Conservation (phyloP, 1,140 invertebrate genomes). For the Drosophila mojavensis region DNA sequence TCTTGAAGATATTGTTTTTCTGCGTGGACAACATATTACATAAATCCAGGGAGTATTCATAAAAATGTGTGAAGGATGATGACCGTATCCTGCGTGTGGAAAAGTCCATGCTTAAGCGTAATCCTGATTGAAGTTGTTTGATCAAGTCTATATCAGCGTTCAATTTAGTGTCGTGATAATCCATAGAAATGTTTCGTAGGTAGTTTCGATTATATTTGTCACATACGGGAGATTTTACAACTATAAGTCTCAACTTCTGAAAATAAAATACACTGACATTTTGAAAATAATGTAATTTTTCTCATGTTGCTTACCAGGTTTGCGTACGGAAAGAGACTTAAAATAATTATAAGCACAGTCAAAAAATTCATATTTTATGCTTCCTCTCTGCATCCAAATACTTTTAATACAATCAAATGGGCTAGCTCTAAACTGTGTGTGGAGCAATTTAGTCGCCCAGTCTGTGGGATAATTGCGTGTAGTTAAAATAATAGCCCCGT, state of each 20-base stretch:
- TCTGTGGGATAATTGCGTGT: not conserved
- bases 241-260: constrained; percentile 2
- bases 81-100: constrained; percentile 22
- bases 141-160: constrained; percentile 35
- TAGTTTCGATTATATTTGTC: constrained; percentile 39
- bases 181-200: constrained; percentile 38
- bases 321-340: not conserved
- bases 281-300: not conserved
- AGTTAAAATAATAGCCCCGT: not conserved
- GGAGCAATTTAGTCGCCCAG: not conserved
- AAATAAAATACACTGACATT: not conserved
- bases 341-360: not conserved
- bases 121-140: constrained; percentile 19
- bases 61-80: constrained; percentile 35
- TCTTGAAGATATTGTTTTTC: constrained; percentile 49
- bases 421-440: not conserved
- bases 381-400: not conserved
- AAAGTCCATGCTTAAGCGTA: constrained; percentile 41
- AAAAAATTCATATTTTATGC: not conserved
- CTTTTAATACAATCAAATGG: not conserved
- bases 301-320: not conserved
- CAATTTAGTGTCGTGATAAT: constrained; percentile 7
- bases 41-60: constrained; percentile 44
- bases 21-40: constrained; percentile 34
- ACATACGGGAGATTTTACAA: constrained; percentile 4